These are phyloP conservation scores for Lontra canadensis DNA, from an alignment of 2,113 vertebrate species.

Conservation along the genomic window DNA sequence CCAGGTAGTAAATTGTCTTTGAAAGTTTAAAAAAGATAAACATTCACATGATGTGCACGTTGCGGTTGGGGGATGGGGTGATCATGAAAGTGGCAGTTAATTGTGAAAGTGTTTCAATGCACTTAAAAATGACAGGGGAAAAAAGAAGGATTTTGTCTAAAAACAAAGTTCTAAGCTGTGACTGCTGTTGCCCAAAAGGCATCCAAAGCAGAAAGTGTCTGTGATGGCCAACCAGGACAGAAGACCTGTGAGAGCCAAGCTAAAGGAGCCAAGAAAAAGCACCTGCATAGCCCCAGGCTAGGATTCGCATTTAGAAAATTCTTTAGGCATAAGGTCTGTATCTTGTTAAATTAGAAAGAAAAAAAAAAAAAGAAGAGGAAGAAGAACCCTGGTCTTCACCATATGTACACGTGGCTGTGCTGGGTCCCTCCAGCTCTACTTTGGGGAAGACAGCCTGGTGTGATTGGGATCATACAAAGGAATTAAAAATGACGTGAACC, in stretches of 20 bases:
- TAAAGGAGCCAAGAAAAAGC: conserved; percentile 88
- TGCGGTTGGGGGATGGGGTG: neutral
- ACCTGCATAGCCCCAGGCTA: conserved; percentile 85
- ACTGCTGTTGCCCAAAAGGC: conserved; percentile 82
- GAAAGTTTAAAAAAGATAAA: neutral
- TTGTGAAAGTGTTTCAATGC: neutral
- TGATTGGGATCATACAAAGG: neutral
- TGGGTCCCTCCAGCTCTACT: neutral
- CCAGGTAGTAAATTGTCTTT: neutral
- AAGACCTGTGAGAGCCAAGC: conserved; percentile 82
- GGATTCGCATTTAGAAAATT: conserved; percentile 89
- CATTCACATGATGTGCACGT: neutral
- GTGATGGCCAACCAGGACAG: conserved; percentile 80
- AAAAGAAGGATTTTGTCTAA: conserved; percentile 35
- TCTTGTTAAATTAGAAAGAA: neutral
- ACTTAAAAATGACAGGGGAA: conserved; percentile 42
- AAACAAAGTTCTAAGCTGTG: conserved; percentile 59
- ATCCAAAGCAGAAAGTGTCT: conserved; percentile 77
- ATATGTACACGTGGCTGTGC: neutral
- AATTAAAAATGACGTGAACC: neutral
- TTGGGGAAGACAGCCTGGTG: neutral
- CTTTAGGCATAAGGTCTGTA: conserved; percentile 95
- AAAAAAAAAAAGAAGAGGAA: neutral
- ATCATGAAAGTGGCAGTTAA: neutral
- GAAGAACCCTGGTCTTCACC: conserved; percentile 79